phyloP scores from a whole-genome alignment of 2,888 invertebrate genomes.

The Homarus gammarus region DNA sequence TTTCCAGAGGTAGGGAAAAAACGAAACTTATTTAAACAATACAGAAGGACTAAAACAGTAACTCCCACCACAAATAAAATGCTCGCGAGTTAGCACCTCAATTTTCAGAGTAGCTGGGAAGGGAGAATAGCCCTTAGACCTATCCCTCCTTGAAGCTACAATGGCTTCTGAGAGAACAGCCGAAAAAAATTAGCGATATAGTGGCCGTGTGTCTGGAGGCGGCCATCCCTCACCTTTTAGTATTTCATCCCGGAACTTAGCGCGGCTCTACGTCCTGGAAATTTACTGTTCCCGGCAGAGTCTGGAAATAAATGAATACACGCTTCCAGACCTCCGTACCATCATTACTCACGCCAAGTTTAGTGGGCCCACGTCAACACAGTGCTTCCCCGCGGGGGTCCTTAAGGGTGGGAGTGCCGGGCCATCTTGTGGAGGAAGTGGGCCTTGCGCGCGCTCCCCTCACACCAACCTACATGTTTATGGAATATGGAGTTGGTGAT shows the following conservation, averaged over 20 bases:
- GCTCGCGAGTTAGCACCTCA: slow-evolving; percentile 49
- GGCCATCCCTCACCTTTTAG: slow-evolving; percentile 58
- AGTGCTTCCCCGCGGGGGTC: slow-evolving; percentile 21
- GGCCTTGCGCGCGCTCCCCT: slow-evolving; percentile 5
- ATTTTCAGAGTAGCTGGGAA: slow-evolving; percentile 16
- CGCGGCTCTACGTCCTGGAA: slow-evolving; percentile 38
- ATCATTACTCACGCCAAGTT: slow-evolving; percentile 35
- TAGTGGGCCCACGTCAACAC: slow-evolving; percentile 28
- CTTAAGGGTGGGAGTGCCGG: slow-evolving; percentile 18
- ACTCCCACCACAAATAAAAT: slow-evolving; percentile 57
- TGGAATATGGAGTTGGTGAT: slow-evolving; percentile 47
- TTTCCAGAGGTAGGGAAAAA: slow-evolving; percentile 26
- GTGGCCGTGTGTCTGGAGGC: slow-evolving; percentile 52
- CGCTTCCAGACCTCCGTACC: slow-evolving; percentile 57
- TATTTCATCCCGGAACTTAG: slow-evolving; percentile 60
- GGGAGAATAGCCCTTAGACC: slow-evolving; percentile 43
- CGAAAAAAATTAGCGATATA: slow-evolving; percentile 51
- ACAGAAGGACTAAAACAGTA: slow-evolving; percentile 54
- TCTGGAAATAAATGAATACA: slow-evolving; percentile 61
- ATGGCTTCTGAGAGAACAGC: slow-evolving; percentile 22
- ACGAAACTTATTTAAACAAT: slow-evolving; percentile 48
- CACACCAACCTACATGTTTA: slow-evolving; percentile 8
- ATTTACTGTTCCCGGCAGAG: slow-evolving; percentile 54
- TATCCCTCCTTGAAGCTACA: slow-evolving; percentile 12
- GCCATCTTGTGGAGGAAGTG: not conserved